Percentiles rank a stretch among this genome's conserved stretches.
Conservation (phyloP, 2,797 vertebrate genomes). For the Peromyscus aztecus region DNA sequence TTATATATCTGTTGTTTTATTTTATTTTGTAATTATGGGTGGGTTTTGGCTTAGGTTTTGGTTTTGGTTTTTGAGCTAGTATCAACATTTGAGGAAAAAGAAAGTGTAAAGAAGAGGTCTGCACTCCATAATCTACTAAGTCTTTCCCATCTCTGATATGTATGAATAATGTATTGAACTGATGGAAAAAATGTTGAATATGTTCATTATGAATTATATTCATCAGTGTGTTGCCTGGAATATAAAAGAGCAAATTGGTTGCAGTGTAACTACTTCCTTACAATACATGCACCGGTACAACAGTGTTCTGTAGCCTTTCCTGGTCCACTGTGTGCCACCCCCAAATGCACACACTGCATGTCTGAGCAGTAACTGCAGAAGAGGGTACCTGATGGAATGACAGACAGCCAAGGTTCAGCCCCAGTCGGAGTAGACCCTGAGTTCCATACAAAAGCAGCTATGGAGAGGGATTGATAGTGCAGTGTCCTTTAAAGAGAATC, state of each 20-base stretch:
- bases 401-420: conserved; percentile 80
- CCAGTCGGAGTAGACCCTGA: conserved; percentile 63
- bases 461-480: conserved; percentile 73
- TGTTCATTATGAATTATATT: conserved; percentile 77
- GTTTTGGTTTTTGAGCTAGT: conserved; percentile 56
- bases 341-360: conserved; percentile 64
- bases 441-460: conserved; percentile 77
- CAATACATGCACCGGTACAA: conserved; percentile 69
- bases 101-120: conserved; percentile 36
- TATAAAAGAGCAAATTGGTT: conserved; percentile 83
- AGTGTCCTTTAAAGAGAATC: conserved; percentile 79
- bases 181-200: conserved; percentile 74
- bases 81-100: conserved; percentile 54
- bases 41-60: background rate
- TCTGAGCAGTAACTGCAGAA: conserved; percentile 63
- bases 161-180: conserved; percentile 78
- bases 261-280: conserved; percentile 74
- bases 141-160: conserved; percentile 78
- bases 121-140: conserved; percentile 66
- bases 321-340: conserved; percentile 79
- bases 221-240: conserved; percentile 77
- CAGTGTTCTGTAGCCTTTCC: conserved; percentile 64
- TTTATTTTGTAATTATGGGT: conserved; percentile 23
- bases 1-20: conserved; percentile 12
- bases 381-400: conserved; percentile 71